Evolutionary conservation across 2,797 vertebrate genomes (phyloP).

Genomic region (Loris lydekkerianus): DNA sequence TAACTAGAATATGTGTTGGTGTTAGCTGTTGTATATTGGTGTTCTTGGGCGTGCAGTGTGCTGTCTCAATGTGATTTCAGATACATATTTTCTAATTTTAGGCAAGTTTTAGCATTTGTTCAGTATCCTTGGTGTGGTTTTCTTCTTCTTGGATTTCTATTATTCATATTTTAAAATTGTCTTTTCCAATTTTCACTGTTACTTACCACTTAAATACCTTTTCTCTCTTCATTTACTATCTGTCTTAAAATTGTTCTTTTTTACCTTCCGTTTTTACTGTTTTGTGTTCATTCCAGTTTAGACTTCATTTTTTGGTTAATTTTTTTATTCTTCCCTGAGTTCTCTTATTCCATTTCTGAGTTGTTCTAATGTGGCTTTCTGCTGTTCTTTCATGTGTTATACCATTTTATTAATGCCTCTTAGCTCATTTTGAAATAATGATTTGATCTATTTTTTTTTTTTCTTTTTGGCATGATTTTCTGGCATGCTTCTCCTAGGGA

Average conservation of each 20-base stretch:
- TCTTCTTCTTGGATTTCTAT: neutral
- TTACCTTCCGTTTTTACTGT: neutral
- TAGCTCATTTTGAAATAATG: conserved; percentile 51
- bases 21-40: neutral
- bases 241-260: neutral
- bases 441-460: conserved; percentile 41
- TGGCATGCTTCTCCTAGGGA: conserved; percentile 61
- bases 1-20: neutral
- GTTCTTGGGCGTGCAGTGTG: neutral
- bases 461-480: conserved; percentile 44
- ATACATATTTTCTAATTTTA: neutral
- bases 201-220: neutral
- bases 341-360: neutral
- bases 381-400: conserved; percentile 49
- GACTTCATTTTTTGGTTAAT: neutral
- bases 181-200: neutral
- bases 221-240: conserved; percentile 25
- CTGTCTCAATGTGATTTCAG: neutral
- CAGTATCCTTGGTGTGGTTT: neutral
- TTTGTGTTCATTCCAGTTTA: neutral
- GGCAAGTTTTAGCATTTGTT: neutral
- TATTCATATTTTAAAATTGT: neutral
- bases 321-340: conserved; percentile 22
- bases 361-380: conserved; percentile 44
- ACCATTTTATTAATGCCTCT: conserved; percentile 68